Conservation (phyloP, 2,888 invertebrate species). For the Venustoraphidia nigricollis region DNA sequence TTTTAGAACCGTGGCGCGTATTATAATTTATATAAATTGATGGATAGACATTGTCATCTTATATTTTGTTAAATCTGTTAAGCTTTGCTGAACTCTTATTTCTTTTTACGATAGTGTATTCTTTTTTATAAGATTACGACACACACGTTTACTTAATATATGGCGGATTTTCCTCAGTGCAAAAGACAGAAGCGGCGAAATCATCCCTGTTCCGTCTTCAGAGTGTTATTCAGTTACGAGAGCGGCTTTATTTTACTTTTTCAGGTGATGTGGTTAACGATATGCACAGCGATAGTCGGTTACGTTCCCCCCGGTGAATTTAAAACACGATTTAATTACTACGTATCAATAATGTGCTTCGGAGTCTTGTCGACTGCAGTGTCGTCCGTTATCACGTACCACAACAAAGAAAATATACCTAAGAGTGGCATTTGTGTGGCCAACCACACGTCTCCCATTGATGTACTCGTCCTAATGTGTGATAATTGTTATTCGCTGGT, state of each 20-base stretch:
- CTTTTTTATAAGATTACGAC: no score
- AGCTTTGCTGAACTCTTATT: no score
- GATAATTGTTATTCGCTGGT: conserved; percentile 97
- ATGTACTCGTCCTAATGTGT: conserved; percentile 90
- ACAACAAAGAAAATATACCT: conserved; percentile 75
- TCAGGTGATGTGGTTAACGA: conserved; percentile 76
- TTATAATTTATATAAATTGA: no score
- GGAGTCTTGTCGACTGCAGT: conserved; percentile 84
- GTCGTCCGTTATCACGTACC: conserved; percentile 75
- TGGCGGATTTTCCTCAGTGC: no score
- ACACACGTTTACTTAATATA: no score
- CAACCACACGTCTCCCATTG: conserved; percentile 98
- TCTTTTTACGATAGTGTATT: no score
- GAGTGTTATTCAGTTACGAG: no score
- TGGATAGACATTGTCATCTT: no score
- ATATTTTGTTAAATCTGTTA: no score
- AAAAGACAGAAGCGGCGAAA: no score
- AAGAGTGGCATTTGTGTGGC: conserved; percentile 86
- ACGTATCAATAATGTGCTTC: conserved; percentile 78
- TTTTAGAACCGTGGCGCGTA: no score
- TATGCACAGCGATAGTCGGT: conserved; percentile 76
- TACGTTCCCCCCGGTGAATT: conserved; percentile 60
- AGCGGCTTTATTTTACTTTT: conserved; percentile 13
- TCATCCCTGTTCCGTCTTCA: no score
- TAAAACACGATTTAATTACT: conserved; percentile 66